Conservation (phyloP, 2,113 vertebrate genomes). For the Ivindomyrus marchei region DNA sequence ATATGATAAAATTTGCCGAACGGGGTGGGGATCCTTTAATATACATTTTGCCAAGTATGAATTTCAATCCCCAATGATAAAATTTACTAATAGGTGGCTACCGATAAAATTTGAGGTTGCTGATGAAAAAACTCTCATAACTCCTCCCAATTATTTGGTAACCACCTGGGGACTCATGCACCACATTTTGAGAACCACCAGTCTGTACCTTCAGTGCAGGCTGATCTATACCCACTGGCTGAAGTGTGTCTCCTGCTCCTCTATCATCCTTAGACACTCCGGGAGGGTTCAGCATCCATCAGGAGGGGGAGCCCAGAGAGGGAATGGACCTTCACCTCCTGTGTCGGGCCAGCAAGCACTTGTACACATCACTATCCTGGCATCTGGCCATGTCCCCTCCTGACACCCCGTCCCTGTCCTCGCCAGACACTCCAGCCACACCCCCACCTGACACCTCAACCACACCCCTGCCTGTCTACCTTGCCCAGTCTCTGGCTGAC, state of each 20-base stretch:
- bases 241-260: not conserved
- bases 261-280: slow-evolving; percentile 65
- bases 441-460: slow-evolving; percentile 36
- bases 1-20: not conserved
- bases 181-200: not conserved
- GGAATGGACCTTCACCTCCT: slow-evolving; percentile 77
- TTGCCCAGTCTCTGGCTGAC: not conserved
- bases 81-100: not conserved
- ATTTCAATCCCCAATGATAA: not conserved
- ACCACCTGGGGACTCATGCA: not conserved
- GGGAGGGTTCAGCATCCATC: slow-evolving; percentile 70
- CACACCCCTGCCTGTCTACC: not conserved
- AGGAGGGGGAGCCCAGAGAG: slow-evolving; percentile 73
- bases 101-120: not conserved
- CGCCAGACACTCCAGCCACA: slow-evolving; percentile 6
- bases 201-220: not conserved
- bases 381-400: slow-evolving; percentile 48
- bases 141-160: not conserved
- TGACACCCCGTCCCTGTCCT: not conserved
- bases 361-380: slow-evolving; percentile 80
- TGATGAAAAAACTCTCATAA: not conserved
- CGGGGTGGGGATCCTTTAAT: not conserved
- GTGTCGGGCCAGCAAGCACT: slow-evolving; percentile 80
- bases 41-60: not conserved
- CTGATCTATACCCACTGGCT: not conserved